Conservation (phyloP, 1,140 invertebrate species). For the Sitobion miscanthi region DNA sequence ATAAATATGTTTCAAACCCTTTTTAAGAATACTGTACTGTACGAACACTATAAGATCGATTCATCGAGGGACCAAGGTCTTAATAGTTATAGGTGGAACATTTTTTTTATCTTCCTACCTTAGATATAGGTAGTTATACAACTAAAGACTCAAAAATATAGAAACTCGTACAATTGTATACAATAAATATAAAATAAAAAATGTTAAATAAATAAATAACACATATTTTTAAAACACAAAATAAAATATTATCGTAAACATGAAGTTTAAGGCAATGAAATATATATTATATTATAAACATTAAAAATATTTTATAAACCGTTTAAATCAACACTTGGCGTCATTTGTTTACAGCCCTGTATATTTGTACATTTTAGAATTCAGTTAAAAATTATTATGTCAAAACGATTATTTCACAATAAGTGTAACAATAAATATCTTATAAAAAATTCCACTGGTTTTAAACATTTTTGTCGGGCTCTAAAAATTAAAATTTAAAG, state of each 20-base stretch:
- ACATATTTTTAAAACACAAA: background rate
- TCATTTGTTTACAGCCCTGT: background rate
- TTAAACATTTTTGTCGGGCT: background rate
- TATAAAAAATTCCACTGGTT: background rate
- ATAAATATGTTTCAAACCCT: conserved; percentile 4
- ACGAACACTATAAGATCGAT: background rate
- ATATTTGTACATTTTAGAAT: background rate
- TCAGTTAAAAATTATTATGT: background rate
- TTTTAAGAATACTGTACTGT: background rate
- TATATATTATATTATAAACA: background rate
- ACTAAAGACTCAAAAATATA: background rate
- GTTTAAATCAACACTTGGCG: background rate
- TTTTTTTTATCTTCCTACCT: background rate
- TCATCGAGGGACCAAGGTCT: background rate
- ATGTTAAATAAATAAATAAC: background rate
- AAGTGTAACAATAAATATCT: background rate
- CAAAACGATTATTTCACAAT: background rate
- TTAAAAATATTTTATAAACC: background rate
- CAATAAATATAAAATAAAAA: background rate
- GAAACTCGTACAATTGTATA: background rate
- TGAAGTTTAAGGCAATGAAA: background rate
- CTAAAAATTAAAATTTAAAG: background rate
- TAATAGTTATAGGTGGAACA: background rate
- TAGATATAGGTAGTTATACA: background rate
- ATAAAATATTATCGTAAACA: background rate